Evolutionary conservation across 2,888 invertebrate species (phyloP).

Genomic region (Phyllotreta cruciferae): DNA sequence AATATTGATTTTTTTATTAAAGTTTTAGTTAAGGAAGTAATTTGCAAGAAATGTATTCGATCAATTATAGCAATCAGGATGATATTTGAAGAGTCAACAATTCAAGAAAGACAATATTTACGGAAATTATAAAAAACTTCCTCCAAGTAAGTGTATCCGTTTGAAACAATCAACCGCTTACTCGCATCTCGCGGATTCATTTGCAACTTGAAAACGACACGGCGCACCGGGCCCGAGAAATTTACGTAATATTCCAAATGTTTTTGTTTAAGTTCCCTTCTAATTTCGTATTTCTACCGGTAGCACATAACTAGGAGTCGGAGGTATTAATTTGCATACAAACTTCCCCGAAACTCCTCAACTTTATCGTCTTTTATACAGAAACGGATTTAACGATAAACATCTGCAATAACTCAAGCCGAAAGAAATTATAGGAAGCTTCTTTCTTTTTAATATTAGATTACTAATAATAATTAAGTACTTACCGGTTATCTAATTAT

Average conservation of each 20-base stretch:
- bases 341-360: slow-evolving; percentile 38
- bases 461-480: no score
- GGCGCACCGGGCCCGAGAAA: slow-evolving; percentile 13
- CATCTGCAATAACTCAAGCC: background rate
- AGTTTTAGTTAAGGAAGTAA: no score
- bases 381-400: slow-evolving; percentile 3
- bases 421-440: background rate
- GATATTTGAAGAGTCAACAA: slow-evolving; percentile 2
- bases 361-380: slow-evolving; percentile 21
- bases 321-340: slow-evolving; percentile 58
- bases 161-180: slow-evolving; percentile 24
- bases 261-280: slow-evolving; percentile 50
- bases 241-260: slow-evolving; percentile 32
- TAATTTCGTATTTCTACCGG: slow-evolving; percentile 51
- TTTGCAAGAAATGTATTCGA: no score
- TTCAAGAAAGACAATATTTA: slow-evolving; percentile 21
- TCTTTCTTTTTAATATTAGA: no score
- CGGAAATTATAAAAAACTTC: slow-evolving; percentile 17
- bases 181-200: slow-evolving; percentile 10
- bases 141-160: slow-evolving; percentile 11
- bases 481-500: no score
- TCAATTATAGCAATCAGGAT: background rate
- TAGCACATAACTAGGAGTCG: slow-evolving; percentile 46
- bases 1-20: no score
- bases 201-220: slow-evolving; percentile 22